Conservation (phyloP, 2,888 invertebrate genomes). For the Eueremaeus valkanovi region DNA sequence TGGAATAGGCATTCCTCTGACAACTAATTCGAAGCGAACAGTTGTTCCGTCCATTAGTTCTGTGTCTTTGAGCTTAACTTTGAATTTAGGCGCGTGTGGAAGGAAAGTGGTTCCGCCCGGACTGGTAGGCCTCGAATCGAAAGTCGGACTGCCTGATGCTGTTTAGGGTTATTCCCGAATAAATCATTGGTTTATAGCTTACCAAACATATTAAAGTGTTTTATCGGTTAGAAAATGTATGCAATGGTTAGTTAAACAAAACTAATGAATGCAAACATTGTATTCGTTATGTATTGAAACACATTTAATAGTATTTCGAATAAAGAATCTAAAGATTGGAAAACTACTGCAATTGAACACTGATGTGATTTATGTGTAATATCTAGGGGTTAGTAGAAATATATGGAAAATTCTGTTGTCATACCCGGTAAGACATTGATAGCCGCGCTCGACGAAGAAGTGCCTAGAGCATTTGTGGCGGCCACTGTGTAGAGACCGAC, state of each 20-base stretch:
- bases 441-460: conserved; percentile 76
- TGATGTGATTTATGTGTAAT: no score
- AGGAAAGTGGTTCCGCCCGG: conserved; percentile 47
- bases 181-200: no score
- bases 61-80: conserved; percentile 78
- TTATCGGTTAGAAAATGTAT: no score
- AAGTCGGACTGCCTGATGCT: neutral
- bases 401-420: neutral
- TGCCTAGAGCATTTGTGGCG: conserved; percentile 72
- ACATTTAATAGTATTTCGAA: no score
- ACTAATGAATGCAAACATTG: no score
- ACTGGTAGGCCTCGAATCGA: conserved; percentile 45
- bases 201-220: no score
- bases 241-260: no score
- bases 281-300: no score
- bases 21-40: conserved; percentile 80
- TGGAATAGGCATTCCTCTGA: conserved; percentile 82
- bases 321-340: no score
- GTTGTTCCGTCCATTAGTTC: conserved; percentile 81
- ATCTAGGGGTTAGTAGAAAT: neutral
- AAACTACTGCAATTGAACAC: no score
- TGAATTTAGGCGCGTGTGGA: conserved; percentile 68
- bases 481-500: conserved; percentile 85
- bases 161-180: neutral
- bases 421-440: conserved; percentile 61